Evolutionary conservation across 2,888 invertebrate species (phyloP).

Genomic region (Dioctria linearis): DNA sequence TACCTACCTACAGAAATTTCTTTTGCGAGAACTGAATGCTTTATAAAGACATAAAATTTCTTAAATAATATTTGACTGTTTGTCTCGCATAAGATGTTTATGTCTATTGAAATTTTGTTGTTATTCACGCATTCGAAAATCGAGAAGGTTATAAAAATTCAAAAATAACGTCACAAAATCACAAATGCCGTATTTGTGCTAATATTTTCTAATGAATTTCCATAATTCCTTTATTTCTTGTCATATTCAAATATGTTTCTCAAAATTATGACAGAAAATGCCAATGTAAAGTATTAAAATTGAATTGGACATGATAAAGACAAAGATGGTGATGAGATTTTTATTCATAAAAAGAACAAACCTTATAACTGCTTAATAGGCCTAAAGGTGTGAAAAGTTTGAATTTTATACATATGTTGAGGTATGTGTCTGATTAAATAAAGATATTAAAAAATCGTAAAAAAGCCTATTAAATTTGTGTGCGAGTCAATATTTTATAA

Average conservation of each 20-base stretch:
- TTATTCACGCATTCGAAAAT: background rate
- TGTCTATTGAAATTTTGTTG: conserved; percentile 21
- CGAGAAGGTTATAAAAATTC: background rate
- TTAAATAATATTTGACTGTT: conserved; percentile 8
- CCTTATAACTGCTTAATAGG: background rate
- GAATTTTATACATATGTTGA: too few relatives aligned
- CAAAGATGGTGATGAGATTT: background rate
- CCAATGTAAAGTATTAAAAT: background rate
- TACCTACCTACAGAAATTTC: background rate
- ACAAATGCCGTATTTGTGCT: background rate
- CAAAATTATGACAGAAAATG: background rate
- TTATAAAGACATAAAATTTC: conserved; percentile 45
- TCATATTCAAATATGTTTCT: background rate
- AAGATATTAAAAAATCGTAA: too few relatives aligned
- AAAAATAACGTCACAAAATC: background rate
- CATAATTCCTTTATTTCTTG: background rate
- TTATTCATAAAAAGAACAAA: background rate
- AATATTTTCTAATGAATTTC: background rate
- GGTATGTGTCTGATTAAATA: too few relatives aligned
- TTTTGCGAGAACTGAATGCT: conserved; percentile 21
- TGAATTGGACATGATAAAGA: background rate
- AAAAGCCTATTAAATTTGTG: too few relatives aligned
- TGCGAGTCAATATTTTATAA: too few relatives aligned
- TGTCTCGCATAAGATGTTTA: background rate
- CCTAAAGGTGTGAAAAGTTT: too few relatives aligned